phyloP scores from a whole-genome alignment of 2,797 vertebrate genomes.

The Capromys pilorides region DNA sequence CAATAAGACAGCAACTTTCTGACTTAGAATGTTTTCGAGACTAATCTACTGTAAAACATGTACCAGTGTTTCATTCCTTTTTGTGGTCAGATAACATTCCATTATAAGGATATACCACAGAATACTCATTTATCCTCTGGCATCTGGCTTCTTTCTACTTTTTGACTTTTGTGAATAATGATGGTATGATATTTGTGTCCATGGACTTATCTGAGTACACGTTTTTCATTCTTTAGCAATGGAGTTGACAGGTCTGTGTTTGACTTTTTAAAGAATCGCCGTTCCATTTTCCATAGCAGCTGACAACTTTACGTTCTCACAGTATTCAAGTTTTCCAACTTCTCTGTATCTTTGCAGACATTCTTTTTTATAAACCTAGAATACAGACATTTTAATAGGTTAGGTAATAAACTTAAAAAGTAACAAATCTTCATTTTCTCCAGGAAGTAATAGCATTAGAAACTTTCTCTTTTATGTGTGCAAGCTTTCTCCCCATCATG shows the following conservation, averaged over 20 bases:
- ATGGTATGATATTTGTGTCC: neutral
- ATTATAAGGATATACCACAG: neutral
- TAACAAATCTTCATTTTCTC: neutral
- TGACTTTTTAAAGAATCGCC: neutral
- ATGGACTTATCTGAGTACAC: neutral
- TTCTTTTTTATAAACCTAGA: neutral
- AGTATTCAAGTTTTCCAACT: neutral
- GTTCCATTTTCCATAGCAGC: neutral
- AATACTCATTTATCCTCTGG: neutral
- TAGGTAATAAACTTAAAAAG: constrained; percentile 7
- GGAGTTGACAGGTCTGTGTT: neutral
- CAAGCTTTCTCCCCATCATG: neutral
- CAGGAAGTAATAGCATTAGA: neutral
- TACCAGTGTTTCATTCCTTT: neutral
- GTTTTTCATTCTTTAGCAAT: neutral
- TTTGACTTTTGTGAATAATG: neutral
- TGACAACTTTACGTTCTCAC: neutral
- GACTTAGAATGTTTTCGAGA: neutral
- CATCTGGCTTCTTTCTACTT: neutral
- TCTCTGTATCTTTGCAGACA: neutral
- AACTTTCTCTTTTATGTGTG: neutral
- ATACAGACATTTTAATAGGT: neutral
- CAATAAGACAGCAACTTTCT: neutral
- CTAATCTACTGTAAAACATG: neutral
- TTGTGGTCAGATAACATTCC: neutral